These are phyloP conservation scores for Coleophora flavipennella DNA, from an alignment of 2,888 invertebrate species.

Conservation along the genomic window DNA sequence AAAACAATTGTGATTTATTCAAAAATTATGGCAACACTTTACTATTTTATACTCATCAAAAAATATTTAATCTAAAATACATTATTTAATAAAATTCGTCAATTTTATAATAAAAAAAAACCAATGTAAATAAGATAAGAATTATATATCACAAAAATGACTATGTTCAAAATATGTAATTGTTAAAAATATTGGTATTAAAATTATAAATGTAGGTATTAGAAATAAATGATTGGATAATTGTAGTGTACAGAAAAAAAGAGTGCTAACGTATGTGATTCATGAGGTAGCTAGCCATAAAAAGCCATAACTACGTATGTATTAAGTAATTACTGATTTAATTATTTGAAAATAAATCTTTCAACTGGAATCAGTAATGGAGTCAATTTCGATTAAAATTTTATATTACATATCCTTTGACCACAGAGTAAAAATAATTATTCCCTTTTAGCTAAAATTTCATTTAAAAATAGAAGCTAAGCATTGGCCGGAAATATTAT, in stretches of 20 bases:
- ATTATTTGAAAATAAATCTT: slow-evolving; percentile 1
- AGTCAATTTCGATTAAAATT: not conserved
- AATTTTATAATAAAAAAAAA: slow-evolving; percentile 55
- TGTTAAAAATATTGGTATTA: slow-evolving; percentile 52
- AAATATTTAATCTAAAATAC: slow-evolving; percentile 44
- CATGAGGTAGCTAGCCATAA: slow-evolving; percentile 71
- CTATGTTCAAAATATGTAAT: slow-evolving; percentile 52
- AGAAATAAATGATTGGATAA: slow-evolving; percentile 39
- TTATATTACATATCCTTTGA: not conserved
- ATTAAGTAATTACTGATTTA: slow-evolving; percentile 5
- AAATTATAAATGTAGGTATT: slow-evolving; percentile 36
- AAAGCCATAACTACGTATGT: slow-evolving; percentile 52
- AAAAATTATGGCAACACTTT: slow-evolving; percentile 37
- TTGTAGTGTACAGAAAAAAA: slow-evolving; percentile 37
- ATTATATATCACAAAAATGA: slow-evolving; percentile 40
- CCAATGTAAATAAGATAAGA: slow-evolving; percentile 64
- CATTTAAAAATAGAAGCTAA: too few relatives aligned
- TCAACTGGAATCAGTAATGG: slow-evolving; percentile 1
- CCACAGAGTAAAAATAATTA: not conserved
- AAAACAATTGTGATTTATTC: slow-evolving; percentile 15
- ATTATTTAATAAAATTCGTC: slow-evolving; percentile 46
- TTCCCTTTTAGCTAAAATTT: too few relatives aligned
- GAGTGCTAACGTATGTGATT: slow-evolving; percentile 61
- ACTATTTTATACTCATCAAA: slow-evolving; percentile 27
- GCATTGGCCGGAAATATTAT: not conserved